phyloP scores from a whole-genome alignment of 1,140 invertebrate species.

The Alviniconcha marisindica region DNA sequence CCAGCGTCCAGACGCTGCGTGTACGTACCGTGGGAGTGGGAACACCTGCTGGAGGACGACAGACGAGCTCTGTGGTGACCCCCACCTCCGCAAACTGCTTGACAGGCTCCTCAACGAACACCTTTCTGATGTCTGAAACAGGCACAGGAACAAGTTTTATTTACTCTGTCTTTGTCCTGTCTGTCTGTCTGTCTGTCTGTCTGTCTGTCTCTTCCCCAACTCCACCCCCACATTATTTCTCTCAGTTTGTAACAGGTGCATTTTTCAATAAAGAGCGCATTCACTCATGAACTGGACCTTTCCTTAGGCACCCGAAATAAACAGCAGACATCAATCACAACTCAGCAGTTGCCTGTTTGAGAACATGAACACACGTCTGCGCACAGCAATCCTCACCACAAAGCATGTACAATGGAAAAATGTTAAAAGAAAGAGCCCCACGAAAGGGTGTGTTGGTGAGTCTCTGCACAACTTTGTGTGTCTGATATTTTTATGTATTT shows the following conservation, averaged over 20 bases:
- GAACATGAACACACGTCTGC: too few relatives aligned
- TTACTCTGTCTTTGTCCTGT: too few relatives aligned
- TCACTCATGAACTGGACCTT: background rate
- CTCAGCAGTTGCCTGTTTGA: background rate
- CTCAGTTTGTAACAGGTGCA: background rate
- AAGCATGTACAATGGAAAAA: too few relatives aligned
- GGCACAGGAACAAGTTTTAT: too few relatives aligned
- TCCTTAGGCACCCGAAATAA: background rate
- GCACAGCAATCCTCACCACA: too few relatives aligned
- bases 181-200: background rate
- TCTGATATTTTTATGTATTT: too few relatives aligned
- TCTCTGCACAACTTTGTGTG: too few relatives aligned
- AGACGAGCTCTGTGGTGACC: background rate
- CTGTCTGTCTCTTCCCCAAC: background rate
- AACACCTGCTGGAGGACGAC: background rate
- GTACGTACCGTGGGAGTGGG: slow-evolving; percentile 7
- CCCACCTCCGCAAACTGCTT: background rate
- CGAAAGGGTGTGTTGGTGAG: too few relatives aligned
- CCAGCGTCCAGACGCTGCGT: background rate
- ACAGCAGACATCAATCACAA: background rate
- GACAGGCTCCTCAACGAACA: slow-evolving; percentile 22
- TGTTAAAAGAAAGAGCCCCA: too few relatives aligned
- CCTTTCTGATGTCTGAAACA: background rate
- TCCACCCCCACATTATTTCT: background rate
- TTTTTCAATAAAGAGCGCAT: background rate